Percentiles rank a stretch among this genome's conserved stretches.
Evolutionary conservation across 2,113 vertebrate species (phyloP).

Genomic region (Odocoileus virginianus): DNA sequence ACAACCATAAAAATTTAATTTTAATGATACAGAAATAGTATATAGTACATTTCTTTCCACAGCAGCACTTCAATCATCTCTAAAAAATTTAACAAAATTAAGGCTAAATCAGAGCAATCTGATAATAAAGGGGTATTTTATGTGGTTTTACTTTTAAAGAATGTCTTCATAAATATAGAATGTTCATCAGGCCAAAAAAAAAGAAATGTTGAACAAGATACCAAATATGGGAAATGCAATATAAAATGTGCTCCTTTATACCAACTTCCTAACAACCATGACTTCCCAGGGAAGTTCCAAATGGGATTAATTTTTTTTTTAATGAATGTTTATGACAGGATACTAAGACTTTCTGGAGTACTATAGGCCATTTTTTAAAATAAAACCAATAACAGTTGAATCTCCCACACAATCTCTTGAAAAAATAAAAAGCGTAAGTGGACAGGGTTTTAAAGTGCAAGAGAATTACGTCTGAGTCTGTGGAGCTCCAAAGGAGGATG

Average conservation of each 20-base stretch:
- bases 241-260: neutral
- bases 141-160: slow-evolving; percentile 16
- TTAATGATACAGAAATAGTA: slow-evolving; percentile 74
- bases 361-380: neutral
- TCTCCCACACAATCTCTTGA: neutral
- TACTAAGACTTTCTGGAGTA: neutral
- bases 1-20: slow-evolving; percentile 65
- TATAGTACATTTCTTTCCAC: slow-evolving; percentile 69
- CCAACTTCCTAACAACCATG: neutral
- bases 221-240: neutral
- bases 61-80: slow-evolving; percentile 62
- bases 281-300: neutral
- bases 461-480: neutral
- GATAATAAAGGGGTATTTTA: slow-evolving; percentile 49
- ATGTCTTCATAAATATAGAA: slow-evolving; percentile 53
- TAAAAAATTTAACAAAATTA: slow-evolving; percentile 73
- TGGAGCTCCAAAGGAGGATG: neutral
- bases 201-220: neutral
- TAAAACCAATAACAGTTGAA: neutral
- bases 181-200: slow-evolving; percentile 27
- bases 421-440: neutral
- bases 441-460: neutral
- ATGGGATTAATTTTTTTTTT: neutral
- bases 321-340: neutral
- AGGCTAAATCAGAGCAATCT: slow-evolving; percentile 69